Percentiles rank a stretch among this genome's conserved stretches.
Evolutionary conservation across 1,140 invertebrate species (phyloP).

Genomic region (Drosophila cardini): DNA sequence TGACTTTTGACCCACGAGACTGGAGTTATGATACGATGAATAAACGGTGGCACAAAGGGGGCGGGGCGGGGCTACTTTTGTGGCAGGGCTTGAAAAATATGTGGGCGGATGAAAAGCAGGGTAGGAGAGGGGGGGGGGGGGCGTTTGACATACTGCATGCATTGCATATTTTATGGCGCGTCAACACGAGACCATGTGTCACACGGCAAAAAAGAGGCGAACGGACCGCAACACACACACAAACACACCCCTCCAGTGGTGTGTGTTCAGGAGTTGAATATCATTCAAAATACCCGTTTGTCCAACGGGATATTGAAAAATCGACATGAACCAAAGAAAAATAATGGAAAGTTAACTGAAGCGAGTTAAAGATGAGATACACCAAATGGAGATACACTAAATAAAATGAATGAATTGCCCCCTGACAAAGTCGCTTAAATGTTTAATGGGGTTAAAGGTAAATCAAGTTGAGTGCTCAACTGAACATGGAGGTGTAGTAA

Average conservation of each 20-base stretch:
- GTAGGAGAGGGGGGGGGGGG: neutral
- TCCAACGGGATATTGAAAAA: constrained; percentile 77
- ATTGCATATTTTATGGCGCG: constrained; percentile 81
- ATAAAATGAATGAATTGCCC: constrained; percentile 4
- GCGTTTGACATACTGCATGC: constrained; percentile 77
- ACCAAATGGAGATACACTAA: constrained; percentile 37
- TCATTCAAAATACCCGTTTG: constrained; percentile 62
- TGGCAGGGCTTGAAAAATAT: constrained; percentile 27
- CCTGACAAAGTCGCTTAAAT: constrained; percentile 15
- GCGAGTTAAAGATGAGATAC: constrained; percentile 33
- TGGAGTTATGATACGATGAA: constrained; percentile 41
- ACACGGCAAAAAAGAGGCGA: constrained; percentile 46
- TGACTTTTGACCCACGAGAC: constrained; percentile 57
- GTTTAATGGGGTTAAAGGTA: constrained; percentile 20
- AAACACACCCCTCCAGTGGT: neutral
- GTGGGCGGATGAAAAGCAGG: constrained; percentile 25
- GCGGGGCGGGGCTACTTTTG: neutral
- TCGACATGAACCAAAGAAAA: constrained; percentile 42
- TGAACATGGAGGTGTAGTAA: neutral
- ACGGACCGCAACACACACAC: constrained; percentile 4
- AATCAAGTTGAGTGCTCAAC: constrained; percentile 13
- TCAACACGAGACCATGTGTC: constrained; percentile 82
- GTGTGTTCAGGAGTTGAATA: neutral
- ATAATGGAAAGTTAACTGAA: constrained; percentile 56
- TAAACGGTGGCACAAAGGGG: neutral